These are phyloP conservation scores for Phataginus tetradactyla DNA, from an alignment of 2,797 vertebrate species.

Conservation along the genomic window DNA sequence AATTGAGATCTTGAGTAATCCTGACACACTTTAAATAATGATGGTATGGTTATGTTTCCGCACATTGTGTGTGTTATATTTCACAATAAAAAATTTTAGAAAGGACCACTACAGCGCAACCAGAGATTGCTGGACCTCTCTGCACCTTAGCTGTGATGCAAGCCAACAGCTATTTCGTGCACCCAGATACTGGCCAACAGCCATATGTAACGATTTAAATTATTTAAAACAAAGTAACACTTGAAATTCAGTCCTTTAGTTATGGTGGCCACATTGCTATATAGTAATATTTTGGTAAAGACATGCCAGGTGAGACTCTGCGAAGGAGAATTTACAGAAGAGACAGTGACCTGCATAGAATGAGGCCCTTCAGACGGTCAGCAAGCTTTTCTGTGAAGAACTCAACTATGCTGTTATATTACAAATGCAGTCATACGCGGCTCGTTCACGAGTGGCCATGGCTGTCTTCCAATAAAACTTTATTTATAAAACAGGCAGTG, in stretches of 20 bases:
- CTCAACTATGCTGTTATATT: neutral
- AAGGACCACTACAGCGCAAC: no score
- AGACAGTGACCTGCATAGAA: neutral
- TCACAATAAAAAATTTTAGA: neutral
- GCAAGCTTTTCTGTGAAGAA: no score
- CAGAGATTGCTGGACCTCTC: neutral
- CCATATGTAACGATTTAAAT: neutral
- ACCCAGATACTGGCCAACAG: neutral
- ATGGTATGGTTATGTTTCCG: neutral
- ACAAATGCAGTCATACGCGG: fast-evolving
- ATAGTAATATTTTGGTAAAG: neutral
- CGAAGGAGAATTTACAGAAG: no score
- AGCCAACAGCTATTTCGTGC: no score
- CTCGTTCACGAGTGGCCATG: fast-evolving
- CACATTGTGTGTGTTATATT: no score
- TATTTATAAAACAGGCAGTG: neutral
- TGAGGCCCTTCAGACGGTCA: neutral
- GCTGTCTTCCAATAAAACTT: neutral
- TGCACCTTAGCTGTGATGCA: neutral
- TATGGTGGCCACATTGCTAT: neutral
- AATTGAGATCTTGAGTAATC: neutral
- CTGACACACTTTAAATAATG: no score
- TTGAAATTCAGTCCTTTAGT: neutral
- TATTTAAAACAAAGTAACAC: neutral
- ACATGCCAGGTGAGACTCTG: neutral